Evolutionary conservation across 2,113 vertebrate genomes (phyloP).

Genomic region (Setophaga kirtlandii): DNA sequence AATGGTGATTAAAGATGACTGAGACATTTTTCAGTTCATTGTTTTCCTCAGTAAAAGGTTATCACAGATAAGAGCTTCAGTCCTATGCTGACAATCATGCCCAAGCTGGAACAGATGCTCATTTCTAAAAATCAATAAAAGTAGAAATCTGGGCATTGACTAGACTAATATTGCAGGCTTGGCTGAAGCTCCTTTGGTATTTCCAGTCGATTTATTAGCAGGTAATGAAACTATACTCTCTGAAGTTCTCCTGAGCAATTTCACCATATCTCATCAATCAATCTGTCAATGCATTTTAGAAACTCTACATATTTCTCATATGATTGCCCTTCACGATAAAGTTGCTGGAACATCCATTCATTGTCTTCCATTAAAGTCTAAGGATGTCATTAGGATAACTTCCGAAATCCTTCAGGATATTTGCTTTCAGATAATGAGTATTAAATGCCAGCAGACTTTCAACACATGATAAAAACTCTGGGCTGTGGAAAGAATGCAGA

Average conservation of each 20-base stretch:
- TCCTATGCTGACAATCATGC: not conserved
- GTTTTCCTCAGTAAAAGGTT: conserved; percentile 25
- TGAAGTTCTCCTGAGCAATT: not conserved
- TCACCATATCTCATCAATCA: conserved; percentile 13
- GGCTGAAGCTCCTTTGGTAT: not conserved
- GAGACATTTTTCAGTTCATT: conserved; percentile 11
- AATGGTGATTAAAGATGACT: conserved; percentile 16
- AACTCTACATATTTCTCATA: not conserved
- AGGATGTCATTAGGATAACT: not conserved
- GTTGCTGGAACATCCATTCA: not conserved
- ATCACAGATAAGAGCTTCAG: conserved; percentile 5
- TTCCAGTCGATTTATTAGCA: conserved; percentile 14
- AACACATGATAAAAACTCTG: not conserved
- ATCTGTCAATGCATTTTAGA: not conserved
- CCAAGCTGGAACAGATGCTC: not conserved
- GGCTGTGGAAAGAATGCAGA: not conserved
- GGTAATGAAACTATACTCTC: not conserved
- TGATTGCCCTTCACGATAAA: not conserved
- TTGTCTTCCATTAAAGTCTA: not conserved
- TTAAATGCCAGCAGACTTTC: conserved; percentile 19
- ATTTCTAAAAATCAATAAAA: conserved; percentile 53
- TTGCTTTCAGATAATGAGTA: conserved; percentile 4
- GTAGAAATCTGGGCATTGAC: not conserved
- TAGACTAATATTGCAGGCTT: conserved; percentile 8
- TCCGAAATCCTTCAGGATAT: conserved; percentile 14